Evolutionary conservation across 1,140 invertebrate species (phyloP).

Genomic region (Drosophila kurseongensis): DNA sequence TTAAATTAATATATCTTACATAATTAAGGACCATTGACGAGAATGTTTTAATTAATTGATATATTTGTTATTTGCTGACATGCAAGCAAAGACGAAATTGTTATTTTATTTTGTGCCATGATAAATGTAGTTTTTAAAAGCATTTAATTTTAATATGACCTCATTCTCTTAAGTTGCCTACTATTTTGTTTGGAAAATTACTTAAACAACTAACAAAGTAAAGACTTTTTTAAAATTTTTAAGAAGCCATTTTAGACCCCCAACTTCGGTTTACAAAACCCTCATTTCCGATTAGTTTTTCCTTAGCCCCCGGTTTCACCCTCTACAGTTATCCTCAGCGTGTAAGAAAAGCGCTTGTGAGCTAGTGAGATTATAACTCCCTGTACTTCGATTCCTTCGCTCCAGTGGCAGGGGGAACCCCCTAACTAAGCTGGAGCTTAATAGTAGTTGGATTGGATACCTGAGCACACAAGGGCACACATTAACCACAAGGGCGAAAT

Average conservation of each 20-base stretch:
- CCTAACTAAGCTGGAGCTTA: conserved; percentile 12
- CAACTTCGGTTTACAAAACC: not conserved
- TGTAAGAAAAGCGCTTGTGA: conserved; percentile 25
- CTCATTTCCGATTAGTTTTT: not conserved
- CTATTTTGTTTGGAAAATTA: too few relatives aligned
- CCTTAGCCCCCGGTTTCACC: not conserved
- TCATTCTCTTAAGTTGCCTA: too few relatives aligned
- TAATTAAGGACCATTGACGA: too few relatives aligned
- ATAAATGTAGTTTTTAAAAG: too few relatives aligned
- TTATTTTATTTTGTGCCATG: too few relatives aligned
- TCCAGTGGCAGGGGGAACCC: not conserved
- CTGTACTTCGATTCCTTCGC: conserved; percentile 5
- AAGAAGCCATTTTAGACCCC: not conserved
- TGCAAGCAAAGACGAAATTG: too few relatives aligned
- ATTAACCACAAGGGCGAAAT: conserved; percentile 33
- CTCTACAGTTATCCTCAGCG: not conserved
- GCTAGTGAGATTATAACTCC: conserved; percentile 45
- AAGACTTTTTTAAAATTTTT: not conserved
- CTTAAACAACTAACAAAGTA: too few relatives aligned
- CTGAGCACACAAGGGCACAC: conserved; percentile 16
- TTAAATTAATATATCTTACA: too few relatives aligned
- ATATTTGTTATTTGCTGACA: too few relatives aligned
- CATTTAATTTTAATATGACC: too few relatives aligned
- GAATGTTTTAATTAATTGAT: too few relatives aligned
- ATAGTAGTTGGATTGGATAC: conserved; percentile 8